These are phyloP conservation scores for Notolepis coatsorum DNA, from an alignment of 2,797 vertebrate species.

Conservation along the genomic window DNA sequence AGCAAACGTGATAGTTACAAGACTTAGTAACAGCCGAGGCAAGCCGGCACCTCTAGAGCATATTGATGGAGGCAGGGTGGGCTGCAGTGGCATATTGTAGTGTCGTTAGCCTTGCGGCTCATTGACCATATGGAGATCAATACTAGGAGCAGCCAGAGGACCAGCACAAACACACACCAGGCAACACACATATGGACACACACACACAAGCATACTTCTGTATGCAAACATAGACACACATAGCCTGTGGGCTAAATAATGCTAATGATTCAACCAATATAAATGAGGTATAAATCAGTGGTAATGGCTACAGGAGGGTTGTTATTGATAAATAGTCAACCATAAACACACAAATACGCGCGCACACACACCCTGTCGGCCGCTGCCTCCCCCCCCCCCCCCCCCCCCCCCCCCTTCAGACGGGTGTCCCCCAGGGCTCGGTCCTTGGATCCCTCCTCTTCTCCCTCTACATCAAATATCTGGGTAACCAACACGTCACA, in stretches of 20 bases:
- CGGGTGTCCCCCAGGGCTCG: no score
- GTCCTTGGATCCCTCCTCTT: no score
- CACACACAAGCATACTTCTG: constrained; percentile 12
- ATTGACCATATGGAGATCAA: constrained; percentile 77
- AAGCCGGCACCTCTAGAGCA: constrained; percentile 49
- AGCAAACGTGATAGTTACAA: no score
- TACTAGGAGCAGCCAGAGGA: constrained; percentile 65
- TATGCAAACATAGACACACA: constrained; percentile 3
- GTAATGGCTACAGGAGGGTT: constrained; percentile 53
- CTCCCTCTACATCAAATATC: no score
- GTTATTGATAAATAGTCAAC: constrained; percentile 51
- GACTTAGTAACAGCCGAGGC: constrained; percentile 43
- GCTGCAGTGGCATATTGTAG: constrained; percentile 65
- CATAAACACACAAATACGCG: constrained; percentile 24
- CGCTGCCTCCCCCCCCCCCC: no score
- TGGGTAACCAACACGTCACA: no score
- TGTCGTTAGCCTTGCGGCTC: constrained; percentile 72
- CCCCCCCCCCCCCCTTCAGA: not conserved
- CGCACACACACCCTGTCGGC: constrained; percentile 5
- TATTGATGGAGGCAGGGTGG: constrained; percentile 45
- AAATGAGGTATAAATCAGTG: constrained; percentile 64
- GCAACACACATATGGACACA: constrained; percentile 54
- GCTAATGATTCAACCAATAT: constrained; percentile 74
- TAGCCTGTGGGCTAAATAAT: constrained; percentile 64
- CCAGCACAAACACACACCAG: constrained; percentile 46